Evolutionary conservation across 2,113 vertebrate species (phyloP).

Genomic region (Limanda limanda): DNA sequence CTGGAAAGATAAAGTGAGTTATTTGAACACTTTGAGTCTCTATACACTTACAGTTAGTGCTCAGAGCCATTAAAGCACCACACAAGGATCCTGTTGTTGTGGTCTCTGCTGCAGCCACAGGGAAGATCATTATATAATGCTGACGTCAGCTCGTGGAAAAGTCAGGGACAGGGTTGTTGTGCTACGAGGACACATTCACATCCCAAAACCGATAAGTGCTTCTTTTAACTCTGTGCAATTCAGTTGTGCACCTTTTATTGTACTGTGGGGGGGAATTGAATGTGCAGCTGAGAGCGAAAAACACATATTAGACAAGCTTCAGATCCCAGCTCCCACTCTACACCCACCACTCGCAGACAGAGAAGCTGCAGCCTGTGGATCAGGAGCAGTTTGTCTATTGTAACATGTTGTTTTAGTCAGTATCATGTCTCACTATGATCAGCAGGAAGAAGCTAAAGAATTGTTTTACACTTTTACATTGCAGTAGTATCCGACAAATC

Average conservation of each 20-base stretch:
- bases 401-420: background rate
- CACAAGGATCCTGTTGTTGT: background rate
- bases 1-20: too few relatives aligned
- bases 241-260: background rate
- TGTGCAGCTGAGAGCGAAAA: conserved; percentile 10
- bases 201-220: background rate
- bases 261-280: background rate
- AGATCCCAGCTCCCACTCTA: conserved; percentile 26
- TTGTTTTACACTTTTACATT: background rate
- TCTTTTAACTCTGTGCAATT: background rate
- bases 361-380: background rate
- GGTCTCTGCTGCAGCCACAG: background rate
- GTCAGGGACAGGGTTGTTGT: background rate
- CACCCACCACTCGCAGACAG: conserved; percentile 18
- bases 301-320: conserved; percentile 11
- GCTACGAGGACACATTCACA: background rate
- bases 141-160: background rate
- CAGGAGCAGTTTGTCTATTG: background rate
- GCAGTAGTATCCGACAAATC: too few relatives aligned
- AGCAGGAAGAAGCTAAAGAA: too few relatives aligned
- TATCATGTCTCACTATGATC: background rate
- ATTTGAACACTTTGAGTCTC: too few relatives aligned
- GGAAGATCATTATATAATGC: background rate
- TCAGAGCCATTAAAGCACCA: background rate
- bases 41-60: too few relatives aligned